Percentiles rank a stretch among this genome's conserved stretches.
Evolutionary conservation across 2,888 invertebrate species (phyloP).

Genomic region (Kryphioiulus occultus): DNA sequence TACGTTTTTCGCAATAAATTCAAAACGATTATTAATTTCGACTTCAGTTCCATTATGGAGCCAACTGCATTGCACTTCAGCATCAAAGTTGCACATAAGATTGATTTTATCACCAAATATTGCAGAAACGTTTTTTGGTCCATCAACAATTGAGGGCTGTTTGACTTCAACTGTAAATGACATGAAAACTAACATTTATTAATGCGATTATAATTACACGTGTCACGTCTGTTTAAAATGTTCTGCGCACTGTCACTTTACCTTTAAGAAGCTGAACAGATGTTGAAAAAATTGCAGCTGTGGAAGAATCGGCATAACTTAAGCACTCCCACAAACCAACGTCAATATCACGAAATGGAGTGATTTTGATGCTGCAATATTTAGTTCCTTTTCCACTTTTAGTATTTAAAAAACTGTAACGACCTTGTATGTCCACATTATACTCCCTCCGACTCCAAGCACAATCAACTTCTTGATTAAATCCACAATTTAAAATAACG

Average conservation of each 20-base stretch:
- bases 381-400: not conserved
- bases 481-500: not conserved
- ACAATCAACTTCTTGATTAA: not conserved
- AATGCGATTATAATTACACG: too few species aligned
- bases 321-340: not conserved
- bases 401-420: not conserved
- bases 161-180: not conserved
- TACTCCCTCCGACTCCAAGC: not conserved
- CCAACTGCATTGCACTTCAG: not conserved
- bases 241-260: not conserved
- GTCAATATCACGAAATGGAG: not conserved
- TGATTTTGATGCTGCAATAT: not conserved
- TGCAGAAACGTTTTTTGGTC: not conserved
- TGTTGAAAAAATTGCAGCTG: not conserved
- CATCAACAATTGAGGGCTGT: not conserved
- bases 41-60: not conserved
- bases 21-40: not conserved
- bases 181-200: not conserved
- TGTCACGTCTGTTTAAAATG: too few species aligned
- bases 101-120: not conserved
- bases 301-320: not conserved
- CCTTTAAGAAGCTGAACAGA: not conserved
- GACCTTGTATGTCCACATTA: not conserved
- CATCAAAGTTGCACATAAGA: not conserved
- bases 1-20: not conserved